phyloP scores from a whole-genome alignment of 2,797 vertebrate genomes.

The Micromesistius poutassou region DNA sequence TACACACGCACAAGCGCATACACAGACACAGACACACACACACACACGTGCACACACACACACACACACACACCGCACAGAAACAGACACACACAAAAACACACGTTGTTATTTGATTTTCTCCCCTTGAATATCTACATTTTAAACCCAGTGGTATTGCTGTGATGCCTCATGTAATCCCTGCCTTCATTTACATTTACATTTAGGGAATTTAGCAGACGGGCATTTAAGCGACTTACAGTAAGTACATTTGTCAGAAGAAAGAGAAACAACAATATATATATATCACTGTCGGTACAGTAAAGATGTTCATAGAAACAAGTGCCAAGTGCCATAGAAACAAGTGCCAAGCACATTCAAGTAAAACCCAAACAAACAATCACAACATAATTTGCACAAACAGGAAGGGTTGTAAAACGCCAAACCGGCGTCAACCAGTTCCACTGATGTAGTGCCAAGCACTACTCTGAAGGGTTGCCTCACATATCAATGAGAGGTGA shows the following conservation, averaged over 20 bases:
- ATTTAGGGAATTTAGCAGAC: too few relatives aligned
- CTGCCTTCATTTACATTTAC: not conserved
- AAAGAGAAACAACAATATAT: too few relatives aligned
- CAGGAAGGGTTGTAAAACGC: not conserved
- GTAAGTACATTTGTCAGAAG: too few relatives aligned
- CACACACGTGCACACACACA: constrained; percentile 8
- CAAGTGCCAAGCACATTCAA: not conserved
- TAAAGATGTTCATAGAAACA: too few relatives aligned
- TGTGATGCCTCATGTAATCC: not conserved
- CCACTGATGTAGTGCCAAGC: not conserved
- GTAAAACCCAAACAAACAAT: not conserved
- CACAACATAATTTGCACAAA: not conserved
- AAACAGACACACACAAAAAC: constrained; percentile 2
- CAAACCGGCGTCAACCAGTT: not conserved
- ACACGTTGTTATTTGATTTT: not conserved
- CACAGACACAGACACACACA: constrained; percentile 9
- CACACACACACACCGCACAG: constrained; percentile 8
- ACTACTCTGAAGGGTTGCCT: not conserved
- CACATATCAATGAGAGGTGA: not conserved
- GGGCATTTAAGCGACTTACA: too few relatives aligned
- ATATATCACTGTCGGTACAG: too few relatives aligned
- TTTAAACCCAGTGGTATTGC: not conserved
- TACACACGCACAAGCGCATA: constrained; percentile 9
- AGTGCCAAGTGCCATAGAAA: too few relatives aligned
- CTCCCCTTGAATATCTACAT: not conserved